phyloP scores from a whole-genome alignment of 2,888 invertebrate species.

The Aporophyla lueneburgensis region DNA sequence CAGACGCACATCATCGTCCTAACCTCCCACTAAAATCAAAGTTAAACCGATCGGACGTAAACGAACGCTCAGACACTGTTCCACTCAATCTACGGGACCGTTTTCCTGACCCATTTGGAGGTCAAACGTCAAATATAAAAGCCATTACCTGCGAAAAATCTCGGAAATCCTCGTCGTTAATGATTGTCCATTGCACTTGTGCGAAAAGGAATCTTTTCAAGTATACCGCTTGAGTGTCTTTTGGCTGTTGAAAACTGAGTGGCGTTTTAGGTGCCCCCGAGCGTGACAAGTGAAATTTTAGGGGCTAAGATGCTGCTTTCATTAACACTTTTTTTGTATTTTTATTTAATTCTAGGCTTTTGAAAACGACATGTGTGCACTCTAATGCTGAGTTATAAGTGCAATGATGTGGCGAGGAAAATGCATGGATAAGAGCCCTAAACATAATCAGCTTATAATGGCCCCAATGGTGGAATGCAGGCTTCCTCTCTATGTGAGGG shows the following conservation, averaged over 20 bases:
- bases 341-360: neutral
- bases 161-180: conserved; percentile 62
- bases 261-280: conserved; percentile 70
- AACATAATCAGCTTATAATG: too few relatives aligned
- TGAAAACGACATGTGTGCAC: neutral
- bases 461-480: too few relatives aligned
- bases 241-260: conserved; percentile 72
- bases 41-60: conserved; percentile 35
- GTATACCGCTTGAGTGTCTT: conserved; percentile 75
- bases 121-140: conserved; percentile 68
- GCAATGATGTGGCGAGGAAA: neutral
- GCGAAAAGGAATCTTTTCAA: conserved; percentile 72
- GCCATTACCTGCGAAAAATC: conserved; percentile 67
- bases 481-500: too few relatives aligned
- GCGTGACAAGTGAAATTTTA: conserved; percentile 69
- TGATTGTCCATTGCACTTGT: conserved; percentile 76
- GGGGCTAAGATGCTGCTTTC: conserved; percentile 69
- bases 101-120: conserved; percentile 59
- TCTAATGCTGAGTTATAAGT: neutral
- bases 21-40: conserved; percentile 32
- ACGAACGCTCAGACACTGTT: conserved; percentile 44
- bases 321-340: neutral
- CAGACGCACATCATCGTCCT: conserved; percentile 28
- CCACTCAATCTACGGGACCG: conserved; percentile 54
- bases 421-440: neutral